phyloP scores from a whole-genome alignment of 2,888 invertebrate species.

The Magallana nippona region DNA sequence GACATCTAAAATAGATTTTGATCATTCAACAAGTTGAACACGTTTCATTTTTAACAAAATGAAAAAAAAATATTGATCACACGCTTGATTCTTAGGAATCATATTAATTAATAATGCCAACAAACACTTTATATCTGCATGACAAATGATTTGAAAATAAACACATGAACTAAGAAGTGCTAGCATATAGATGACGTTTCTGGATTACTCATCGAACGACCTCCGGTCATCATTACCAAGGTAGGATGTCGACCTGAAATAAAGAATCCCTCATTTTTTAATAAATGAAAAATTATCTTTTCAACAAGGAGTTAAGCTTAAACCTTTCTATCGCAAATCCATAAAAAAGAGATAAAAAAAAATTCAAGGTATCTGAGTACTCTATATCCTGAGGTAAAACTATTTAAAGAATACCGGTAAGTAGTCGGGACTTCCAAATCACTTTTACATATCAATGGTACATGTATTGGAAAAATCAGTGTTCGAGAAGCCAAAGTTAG shows the following conservation, averaged over 20 bases:
- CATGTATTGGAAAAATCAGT: too few species aligned
- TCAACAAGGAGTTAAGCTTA: too few species aligned
- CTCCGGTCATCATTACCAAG: slow-evolving; percentile 46
- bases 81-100: background rate
- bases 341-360: too few species aligned
- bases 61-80: background rate
- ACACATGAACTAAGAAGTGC: background rate
- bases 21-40: slow-evolving; percentile 13
- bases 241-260: slow-evolving; percentile 48
- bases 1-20: background rate
- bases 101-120: background rate
- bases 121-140: background rate
- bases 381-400: too few species aligned
- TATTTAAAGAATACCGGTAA: too few species aligned
- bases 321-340: too few species aligned
- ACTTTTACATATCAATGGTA: too few species aligned
- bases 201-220: background rate
- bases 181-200: slow-evolving; percentile 9
- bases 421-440: too few species aligned
- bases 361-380: too few species aligned
- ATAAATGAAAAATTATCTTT: too few species aligned
- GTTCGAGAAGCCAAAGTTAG: too few species aligned
- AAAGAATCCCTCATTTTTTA: too few species aligned
- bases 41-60: background rate
- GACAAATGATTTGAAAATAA: background rate